Evolutionary conservation across 2,797 vertebrate species (phyloP).

Genomic region (Gorsachius magnificus): DNA sequence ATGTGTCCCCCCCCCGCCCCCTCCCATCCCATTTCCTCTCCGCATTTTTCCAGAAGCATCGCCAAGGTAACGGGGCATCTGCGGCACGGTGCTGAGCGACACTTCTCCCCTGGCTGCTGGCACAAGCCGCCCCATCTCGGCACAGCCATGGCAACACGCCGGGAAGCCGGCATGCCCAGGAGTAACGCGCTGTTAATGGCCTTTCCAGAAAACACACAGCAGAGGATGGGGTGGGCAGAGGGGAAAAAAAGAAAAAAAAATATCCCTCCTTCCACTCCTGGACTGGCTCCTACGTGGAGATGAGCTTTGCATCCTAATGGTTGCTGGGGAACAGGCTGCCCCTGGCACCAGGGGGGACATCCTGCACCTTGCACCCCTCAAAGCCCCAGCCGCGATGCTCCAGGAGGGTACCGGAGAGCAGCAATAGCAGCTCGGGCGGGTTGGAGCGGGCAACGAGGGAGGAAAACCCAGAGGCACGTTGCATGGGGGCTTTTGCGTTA

Average conservation of each 20-base stretch:
- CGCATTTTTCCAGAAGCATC: background rate
- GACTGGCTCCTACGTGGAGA: background rate
- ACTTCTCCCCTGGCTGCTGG: background rate
- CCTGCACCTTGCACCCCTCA: background rate
- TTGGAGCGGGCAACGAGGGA: background rate
- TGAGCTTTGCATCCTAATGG: background rate
- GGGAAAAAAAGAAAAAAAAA: too few relatives aligned
- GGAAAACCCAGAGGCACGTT: background rate
- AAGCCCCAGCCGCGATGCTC: background rate
- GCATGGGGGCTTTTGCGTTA: background rate
- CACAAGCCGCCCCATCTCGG: slow-evolving; percentile 24
- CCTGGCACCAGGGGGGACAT: background rate
- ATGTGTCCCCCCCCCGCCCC: too few relatives aligned
- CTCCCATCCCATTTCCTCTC: background rate
- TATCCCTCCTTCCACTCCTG: background rate
- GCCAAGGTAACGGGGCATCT: slow-evolving; percentile 44
- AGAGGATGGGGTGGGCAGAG: background rate
- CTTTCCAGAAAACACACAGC: background rate
- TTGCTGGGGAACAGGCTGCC: background rate
- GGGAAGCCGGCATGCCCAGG: background rate
- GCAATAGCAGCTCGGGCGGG: background rate
- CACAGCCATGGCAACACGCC: slow-evolving; percentile 10
- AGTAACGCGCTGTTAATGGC: background rate
- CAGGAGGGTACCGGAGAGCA: background rate
- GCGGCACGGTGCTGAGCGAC: background rate